These are phyloP conservation scores for Eilema caniola DNA, from an alignment of 2,888 invertebrate genomes.

Conservation along the genomic window DNA sequence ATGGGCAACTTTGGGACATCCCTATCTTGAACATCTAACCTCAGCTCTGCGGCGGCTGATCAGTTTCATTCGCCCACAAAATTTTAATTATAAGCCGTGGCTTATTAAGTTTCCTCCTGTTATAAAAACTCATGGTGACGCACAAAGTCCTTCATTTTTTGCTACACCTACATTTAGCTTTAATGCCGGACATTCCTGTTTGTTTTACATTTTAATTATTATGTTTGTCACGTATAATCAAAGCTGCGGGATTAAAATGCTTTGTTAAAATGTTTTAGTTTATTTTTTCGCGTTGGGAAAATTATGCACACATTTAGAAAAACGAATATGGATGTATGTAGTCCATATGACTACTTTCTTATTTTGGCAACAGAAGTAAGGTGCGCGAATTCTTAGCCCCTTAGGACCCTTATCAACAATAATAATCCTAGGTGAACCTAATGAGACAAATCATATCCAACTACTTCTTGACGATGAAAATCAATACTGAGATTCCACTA, in stretches of 20 bases:
- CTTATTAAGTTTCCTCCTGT: conserved; percentile 13
- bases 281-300: background rate
- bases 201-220: conserved; percentile 12
- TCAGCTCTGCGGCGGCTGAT: background rate
- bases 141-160: conserved; percentile 5
- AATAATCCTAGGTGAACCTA: too few species aligned
- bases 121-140: conserved; percentile 3
- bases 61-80: conserved; percentile 10
- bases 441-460: too few species aligned
- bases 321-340: background rate
- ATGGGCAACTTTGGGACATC: background rate
- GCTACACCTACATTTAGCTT: conserved; percentile 3
- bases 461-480: background rate
- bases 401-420: too few species aligned
- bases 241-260: conserved; percentile 13
- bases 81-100: conserved; percentile 15
- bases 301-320: background rate
- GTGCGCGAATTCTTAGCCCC: too few species aligned
- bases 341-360: background rate
- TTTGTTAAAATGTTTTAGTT: conserved; percentile 13
- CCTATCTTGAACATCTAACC: background rate
- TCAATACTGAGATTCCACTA: background rate
- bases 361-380: background rate
- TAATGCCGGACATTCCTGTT: conserved; percentile 8
- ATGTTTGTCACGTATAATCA: conserved; percentile 20